Evolutionary conservation across 2,888 invertebrate species (phyloP).

Genomic region (Pinctada fucata): DNA sequence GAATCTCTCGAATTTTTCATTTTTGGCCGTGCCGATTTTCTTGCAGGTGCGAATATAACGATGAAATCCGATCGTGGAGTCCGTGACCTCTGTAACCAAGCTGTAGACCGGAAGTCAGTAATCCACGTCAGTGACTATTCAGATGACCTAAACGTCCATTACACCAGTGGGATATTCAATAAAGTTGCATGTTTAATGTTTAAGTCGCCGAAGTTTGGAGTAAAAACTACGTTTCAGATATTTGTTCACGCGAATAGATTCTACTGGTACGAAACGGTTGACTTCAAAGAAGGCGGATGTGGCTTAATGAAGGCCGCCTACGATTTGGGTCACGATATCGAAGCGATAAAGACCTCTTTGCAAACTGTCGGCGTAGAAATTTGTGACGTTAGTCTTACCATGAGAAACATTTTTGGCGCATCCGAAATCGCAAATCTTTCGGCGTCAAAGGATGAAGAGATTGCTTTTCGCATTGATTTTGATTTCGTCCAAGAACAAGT

Average conservation of each 20-base stretch:
- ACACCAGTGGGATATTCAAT: constrained; percentile 55
- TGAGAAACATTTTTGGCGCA: constrained; percentile 13
- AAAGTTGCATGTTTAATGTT: constrained; percentile 46
- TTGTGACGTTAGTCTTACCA: constrained; percentile 38
- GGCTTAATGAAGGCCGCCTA: constrained; percentile 55
- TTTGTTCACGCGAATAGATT: constrained; percentile 55
- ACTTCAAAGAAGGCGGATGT: constrained; percentile 57
- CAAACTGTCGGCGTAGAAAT: constrained; percentile 47
- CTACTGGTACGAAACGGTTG: constrained; percentile 51
- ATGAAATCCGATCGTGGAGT: constrained; percentile 20
- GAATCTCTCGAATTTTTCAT: constrained; percentile 48
- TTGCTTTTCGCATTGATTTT: constrained; percentile 26
- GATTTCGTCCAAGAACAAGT: too few species aligned
- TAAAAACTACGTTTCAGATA: constrained; percentile 50
- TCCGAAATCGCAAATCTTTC: constrained; percentile 11
- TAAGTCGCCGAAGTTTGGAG: constrained; percentile 30
- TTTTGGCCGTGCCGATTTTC: constrained; percentile 37
- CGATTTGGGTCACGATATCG: constrained; percentile 51
- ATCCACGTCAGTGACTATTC: constrained; percentile 39
- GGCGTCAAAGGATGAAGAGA: background rate
- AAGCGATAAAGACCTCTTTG: constrained; percentile 46
- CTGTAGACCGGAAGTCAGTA: constrained; percentile 53
- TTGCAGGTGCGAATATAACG: constrained; percentile 39
- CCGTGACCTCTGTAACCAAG: constrained; percentile 33
- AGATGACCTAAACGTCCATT: constrained; percentile 50